Evolutionary conservation across 2,888 invertebrate species (phyloP), one percentile per base, ranked within the genome.

Genomic region (Pyrrhosoma nymphula): DNA sequence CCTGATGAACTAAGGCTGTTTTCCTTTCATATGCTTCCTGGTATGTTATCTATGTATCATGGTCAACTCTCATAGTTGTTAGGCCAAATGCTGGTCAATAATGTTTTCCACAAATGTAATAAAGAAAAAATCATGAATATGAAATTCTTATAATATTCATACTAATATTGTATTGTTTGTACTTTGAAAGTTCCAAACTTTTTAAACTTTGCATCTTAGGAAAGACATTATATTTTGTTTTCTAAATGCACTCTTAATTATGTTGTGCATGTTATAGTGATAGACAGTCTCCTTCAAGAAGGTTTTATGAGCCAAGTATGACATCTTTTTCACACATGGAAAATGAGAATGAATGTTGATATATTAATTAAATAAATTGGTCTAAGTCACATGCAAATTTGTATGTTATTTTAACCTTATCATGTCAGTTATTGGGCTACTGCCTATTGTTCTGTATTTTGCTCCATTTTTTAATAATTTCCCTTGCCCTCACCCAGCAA

Each of bases 281-380:
- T 93, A 93, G 93, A 69, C 93, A 93, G 93, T 93, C 75, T 93
- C 93, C 93, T 69, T 93, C 69, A 93, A 75, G 69, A 93, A 93
- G 69, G 75, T 93, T 93, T 93, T 93, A 93, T 93, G 93, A 93
- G 93, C 93, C 93, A 93, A 55, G 93, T 93, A 93, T 93, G 93
- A 93, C 93, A 93, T 93, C 93, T 93, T 93, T 89, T 93, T 93
- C 93, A 93, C 93, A 93, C 69, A 93, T 93, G 93, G 82, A 93
- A 93, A 93, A 69, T 93, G 93, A 93, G 93, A 93, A 93, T 93
- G 93, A 93, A 93, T 93, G 93, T 93, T 93, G 93, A 93, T 75
- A 93, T 55, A 69, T 60, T 69, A 69, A 93, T 93, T 93, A 69
- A 93, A 93, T 93, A 93, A 93, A 93, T 93, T 93, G 93, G 69